These are phyloP conservation scores for Stylophora pistillata DNA, from an alignment of 64 coral and sea anemone genomes.

Conservation along the genomic window DNA sequence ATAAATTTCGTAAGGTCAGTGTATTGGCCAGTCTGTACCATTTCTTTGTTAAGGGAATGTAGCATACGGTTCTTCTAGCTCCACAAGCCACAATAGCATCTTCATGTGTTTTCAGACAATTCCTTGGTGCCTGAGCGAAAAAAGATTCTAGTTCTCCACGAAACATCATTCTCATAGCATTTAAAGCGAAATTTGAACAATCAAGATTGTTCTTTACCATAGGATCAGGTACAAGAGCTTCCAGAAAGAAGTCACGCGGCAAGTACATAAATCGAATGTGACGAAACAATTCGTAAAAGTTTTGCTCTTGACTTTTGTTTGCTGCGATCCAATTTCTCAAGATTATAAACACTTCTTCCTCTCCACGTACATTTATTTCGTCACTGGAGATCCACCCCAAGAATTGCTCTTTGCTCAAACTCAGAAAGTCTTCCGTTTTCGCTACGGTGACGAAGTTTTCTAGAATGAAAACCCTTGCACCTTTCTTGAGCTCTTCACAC, in stretches of 20 bases:
- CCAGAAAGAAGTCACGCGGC: background rate
- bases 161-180: background rate
- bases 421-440: conserved; percentile 19
- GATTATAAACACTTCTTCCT: conserved; percentile 11
- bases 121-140: conserved; percentile 33
- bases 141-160: background rate
- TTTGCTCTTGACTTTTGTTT: background rate
- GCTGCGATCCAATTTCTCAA: background rate
- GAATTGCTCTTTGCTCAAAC: conserved; percentile 14
- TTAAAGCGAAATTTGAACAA: background rate
- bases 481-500: conserved; percentile 23
- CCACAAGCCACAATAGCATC: conserved; percentile 4
- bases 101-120: conserved; percentile 27
- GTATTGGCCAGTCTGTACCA: conserved; percentile 42
- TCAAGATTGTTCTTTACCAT: background rate
- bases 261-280: conserved; percentile 16
- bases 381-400: background rate
- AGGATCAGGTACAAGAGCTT: background rate
- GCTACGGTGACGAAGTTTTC: background rate
- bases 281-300: conserved; percentile 17
- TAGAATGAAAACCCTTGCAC: conserved; percentile 20
- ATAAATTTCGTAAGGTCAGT: background rate
- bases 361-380: background rate
- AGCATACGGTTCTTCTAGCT: conserved; percentile 1
- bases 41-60: conserved; percentile 3